Percentiles rank a stretch among this genome's conserved stretches.
These are phyloP conservation scores for Lithobates pipiens DNA, from an alignment of 2,797 vertebrate species.

Conservation along the genomic window DNA sequence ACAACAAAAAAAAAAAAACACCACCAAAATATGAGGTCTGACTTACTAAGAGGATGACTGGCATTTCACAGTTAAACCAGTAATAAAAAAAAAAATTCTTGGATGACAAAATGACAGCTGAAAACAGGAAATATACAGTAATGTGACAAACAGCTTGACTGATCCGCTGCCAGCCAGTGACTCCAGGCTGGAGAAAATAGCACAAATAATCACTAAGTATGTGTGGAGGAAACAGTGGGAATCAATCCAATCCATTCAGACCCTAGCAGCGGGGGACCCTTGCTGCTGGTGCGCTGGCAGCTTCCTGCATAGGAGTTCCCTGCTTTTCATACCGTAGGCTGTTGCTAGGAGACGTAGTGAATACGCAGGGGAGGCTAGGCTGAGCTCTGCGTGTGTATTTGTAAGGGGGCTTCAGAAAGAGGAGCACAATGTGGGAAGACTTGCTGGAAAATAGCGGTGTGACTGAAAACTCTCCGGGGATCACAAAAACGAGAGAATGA, in stretches of 20 bases:
- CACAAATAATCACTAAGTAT: constrained; percentile 26
- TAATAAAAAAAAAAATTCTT: neutral
- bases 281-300: constrained; percentile 35
- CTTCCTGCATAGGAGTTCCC: constrained; percentile 23
- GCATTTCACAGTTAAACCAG: neutral
- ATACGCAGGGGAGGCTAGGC: neutral
- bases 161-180: constrained; percentile 14
- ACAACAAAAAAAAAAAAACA: no score
- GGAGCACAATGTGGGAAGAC: neutral
- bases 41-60: no score
- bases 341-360: constrained; percentile 40
- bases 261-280: constrained; percentile 6
- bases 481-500: neutral
- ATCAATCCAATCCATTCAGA: constrained; percentile 8
- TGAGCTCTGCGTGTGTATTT: neutral
- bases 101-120: neutral
- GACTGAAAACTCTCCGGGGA: neutral
- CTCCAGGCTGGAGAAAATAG: neutral
- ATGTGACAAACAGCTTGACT: constrained; percentile 42
- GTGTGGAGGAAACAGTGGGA: constrained; percentile 28
- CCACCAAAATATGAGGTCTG: no score
- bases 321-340: neutral
- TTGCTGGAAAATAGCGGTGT: neutral
- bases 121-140: constrained; percentile 32
- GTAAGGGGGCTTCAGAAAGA: neutral